phyloP scores from a whole-genome alignment of 1,140 invertebrate species.

The Heliconius congener region DNA sequence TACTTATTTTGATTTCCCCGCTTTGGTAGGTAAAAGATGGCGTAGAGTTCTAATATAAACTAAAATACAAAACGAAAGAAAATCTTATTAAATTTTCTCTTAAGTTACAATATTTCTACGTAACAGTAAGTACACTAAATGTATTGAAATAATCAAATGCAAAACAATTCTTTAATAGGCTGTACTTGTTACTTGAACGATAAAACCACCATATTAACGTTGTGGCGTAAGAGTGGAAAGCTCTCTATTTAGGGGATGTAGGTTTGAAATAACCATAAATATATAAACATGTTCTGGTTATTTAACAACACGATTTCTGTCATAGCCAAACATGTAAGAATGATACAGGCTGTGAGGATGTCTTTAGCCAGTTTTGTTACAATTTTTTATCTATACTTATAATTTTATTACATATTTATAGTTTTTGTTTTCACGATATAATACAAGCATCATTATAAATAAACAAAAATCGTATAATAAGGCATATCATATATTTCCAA shows the following conservation, averaged over 20 bases:
- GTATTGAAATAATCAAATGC: not conserved
- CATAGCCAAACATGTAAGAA: not conserved
- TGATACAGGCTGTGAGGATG: not conserved
- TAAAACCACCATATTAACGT: not conserved
- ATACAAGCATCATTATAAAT: not conserved
- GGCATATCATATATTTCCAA: too few relatives aligned
- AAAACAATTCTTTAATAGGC: not conserved
- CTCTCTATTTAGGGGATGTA: constrained; percentile 9
- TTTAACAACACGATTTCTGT: not conserved
- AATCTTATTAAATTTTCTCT: too few relatives aligned
- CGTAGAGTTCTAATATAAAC: too few relatives aligned
- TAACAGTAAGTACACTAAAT: too few relatives aligned
- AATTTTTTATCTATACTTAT: too few relatives aligned
- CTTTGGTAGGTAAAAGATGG: too few relatives aligned
- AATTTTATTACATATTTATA: too few relatives aligned
- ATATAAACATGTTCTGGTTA: not conserved
- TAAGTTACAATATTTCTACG: too few relatives aligned
- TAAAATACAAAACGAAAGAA: too few relatives aligned
- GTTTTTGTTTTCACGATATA: not conserved
- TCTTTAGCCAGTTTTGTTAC: not conserved
- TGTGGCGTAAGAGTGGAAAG: constrained; percentile 16
- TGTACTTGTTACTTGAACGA: not conserved
- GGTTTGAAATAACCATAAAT: not conserved
- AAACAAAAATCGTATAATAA: too few relatives aligned
- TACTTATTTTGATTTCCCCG: too few relatives aligned